phyloP scores from a whole-genome alignment of 2,113 vertebrate species.

The Furnarius figulus region DNA sequence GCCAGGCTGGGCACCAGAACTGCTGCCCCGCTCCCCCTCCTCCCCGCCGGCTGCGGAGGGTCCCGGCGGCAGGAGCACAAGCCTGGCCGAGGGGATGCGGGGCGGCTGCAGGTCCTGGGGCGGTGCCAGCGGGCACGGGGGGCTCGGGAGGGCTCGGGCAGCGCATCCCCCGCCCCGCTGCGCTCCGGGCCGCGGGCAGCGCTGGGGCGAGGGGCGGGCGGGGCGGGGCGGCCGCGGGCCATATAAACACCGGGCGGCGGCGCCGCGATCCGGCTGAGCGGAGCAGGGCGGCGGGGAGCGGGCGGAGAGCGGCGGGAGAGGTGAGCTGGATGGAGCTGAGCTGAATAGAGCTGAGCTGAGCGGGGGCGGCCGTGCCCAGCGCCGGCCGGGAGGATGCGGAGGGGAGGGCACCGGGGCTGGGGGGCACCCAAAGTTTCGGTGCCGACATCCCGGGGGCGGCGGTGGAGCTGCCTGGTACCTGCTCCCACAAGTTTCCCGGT shows the following conservation, averaged over 20 bases:
- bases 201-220: no score
- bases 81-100: no score
- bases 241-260: no score
- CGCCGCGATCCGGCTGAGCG: no score
- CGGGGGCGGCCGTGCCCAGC: not conserved
- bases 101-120: no score
- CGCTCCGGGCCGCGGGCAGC: no score
- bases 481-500: not conserved
- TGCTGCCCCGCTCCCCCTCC: not conserved
- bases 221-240: no score
- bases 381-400: not conserved
- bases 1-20: not conserved
- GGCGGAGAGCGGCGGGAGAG: not conserved
- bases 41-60: no score
- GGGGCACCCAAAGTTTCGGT: not conserved
- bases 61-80: not conserved
- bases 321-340: not conserved
- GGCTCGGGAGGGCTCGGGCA: not conserved
- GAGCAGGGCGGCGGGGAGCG: no score
- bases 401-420: fast-evolving
- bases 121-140: no score
- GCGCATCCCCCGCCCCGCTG: not conserved
- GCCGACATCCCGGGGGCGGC: not conserved
- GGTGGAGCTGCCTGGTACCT: not conserved
- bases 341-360: no score